Evolutionary conservation across 2,113 vertebrate genomes (phyloP).

Genomic region (Trinectes maculatus): DNA sequence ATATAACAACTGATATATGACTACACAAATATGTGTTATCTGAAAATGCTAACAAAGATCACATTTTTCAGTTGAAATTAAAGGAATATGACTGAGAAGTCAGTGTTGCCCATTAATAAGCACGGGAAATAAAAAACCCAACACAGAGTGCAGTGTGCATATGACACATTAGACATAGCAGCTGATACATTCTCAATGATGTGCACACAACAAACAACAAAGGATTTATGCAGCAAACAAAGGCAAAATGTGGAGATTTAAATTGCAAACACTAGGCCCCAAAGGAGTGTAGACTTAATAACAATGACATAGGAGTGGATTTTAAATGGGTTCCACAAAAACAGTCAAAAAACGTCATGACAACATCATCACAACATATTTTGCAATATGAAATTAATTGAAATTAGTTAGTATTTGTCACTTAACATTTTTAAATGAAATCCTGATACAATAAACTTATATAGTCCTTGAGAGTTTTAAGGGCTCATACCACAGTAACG

Average conservation of each 20-base stretch:
- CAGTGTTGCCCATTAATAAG: background rate
- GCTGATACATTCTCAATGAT: background rate
- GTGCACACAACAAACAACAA: background rate
- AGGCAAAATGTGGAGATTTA: conserved; percentile 19
- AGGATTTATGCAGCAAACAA: conserved; percentile 5
- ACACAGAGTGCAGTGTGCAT: background rate
- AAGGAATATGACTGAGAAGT: background rate
- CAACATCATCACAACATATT: conserved; percentile 1
- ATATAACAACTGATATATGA: conserved; percentile 5
- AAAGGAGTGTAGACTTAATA: background rate
- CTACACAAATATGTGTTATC: conserved; percentile 19
- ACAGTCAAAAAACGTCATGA: background rate
- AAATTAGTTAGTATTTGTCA: background rate
- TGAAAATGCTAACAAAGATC: conserved; percentile 14
- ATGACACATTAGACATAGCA: conserved; percentile 12
- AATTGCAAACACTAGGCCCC: conserved; percentile 22
- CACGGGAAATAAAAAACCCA: background rate
- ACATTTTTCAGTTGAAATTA: conserved; percentile 2
- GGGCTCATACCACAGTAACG: no score
- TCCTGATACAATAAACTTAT: background rate
- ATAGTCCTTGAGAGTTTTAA: background rate
- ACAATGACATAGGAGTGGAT: background rate
- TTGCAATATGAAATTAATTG: conserved; percentile 15
- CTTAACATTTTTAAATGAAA: conserved; percentile 1
- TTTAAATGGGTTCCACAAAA: background rate